Percentiles rank a stretch among this genome's conserved stretches.
Conservation (phyloP, 2,797 vertebrate genomes). For the Manis crassicaudata region DNA sequence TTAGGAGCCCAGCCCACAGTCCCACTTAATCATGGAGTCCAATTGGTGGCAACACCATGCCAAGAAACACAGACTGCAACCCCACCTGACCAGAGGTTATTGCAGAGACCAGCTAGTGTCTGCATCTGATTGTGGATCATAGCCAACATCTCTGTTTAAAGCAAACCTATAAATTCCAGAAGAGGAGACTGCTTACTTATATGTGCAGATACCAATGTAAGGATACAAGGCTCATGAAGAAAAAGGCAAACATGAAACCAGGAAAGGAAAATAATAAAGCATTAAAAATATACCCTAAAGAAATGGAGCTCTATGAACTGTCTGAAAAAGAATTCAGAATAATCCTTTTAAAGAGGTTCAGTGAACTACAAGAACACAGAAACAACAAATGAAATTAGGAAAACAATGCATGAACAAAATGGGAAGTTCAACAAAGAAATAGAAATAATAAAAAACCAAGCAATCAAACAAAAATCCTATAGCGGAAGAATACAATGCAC, state of each 20-base stretch:
- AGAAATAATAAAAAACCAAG: background rate
- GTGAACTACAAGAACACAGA: background rate
- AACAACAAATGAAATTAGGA: background rate
- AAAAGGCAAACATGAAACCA: background rate
- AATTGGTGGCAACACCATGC: background rate
- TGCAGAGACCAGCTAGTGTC: background rate
- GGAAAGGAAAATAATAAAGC: background rate
- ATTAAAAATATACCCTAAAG: background rate
- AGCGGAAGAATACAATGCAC: background rate
- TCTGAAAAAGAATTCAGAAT: background rate
- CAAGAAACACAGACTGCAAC: background rate
- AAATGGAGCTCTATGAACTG: background rate
- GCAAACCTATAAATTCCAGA: background rate
- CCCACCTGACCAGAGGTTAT: background rate
- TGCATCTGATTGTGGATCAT: background rate
- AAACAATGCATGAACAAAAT: background rate
- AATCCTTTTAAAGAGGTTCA: background rate
- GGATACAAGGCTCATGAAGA: background rate
- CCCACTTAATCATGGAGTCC: background rate
- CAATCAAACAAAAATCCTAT: background rate
- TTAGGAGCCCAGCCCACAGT: background rate
- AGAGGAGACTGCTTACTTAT: background rate
- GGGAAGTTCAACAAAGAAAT: background rate
- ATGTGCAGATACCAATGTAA: background rate
- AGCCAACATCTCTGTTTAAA: background rate